Conservation (phyloP, 2,113 vertebrate genomes). For the Rhea pennata region DNA sequence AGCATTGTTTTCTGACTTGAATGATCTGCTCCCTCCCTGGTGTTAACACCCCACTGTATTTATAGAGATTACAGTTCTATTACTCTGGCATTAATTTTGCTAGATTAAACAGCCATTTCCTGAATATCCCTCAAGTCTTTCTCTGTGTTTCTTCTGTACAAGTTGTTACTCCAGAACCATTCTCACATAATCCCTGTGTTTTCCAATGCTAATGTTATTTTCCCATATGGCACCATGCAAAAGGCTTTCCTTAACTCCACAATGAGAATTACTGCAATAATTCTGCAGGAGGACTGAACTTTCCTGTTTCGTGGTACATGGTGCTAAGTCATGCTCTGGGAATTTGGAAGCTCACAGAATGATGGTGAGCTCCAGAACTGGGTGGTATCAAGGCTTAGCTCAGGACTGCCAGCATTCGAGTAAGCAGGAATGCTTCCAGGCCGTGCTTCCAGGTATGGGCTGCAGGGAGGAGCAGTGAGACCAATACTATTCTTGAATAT, state of each 20-base stretch:
- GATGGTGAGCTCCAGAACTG: neutral
- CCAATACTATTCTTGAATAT: rapidly evolving
- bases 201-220: neutral
- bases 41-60: neutral
- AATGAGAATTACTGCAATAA: neutral
- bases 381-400: neutral
- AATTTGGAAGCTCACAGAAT: neutral
- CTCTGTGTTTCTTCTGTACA: neutral
- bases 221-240: rapidly evolving
- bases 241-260: neutral
- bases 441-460: neutral
- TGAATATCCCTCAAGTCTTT: neutral
- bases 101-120: neutral
- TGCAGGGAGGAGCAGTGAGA: neutral
- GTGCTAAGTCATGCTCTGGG: neutral
- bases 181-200: neutral
- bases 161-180: neutral
- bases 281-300: neutral
- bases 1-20: neutral
- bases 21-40: neutral
- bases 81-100: neutral
- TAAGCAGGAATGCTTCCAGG: neutral
- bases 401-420: neutral
- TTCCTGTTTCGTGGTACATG: rapidly evolving
- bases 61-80: neutral